Conservation (phyloP, 2,113 vertebrate species). For the Dicrurus megarhynchus region DNA sequence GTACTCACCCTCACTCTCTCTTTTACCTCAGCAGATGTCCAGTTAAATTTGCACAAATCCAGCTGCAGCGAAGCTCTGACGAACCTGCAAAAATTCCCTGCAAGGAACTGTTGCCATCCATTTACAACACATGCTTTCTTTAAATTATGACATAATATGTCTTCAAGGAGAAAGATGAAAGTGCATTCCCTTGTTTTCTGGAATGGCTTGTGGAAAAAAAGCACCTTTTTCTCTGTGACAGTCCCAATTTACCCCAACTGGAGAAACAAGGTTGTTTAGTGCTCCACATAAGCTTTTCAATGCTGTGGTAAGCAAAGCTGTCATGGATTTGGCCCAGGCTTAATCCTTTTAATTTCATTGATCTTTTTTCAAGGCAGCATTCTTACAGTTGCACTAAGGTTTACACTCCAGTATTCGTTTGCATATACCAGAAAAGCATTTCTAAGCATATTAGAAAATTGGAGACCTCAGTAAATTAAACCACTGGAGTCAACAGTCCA, state of each 20-base stretch:
- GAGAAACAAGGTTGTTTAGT: conserved; percentile 18
- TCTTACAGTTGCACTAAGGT: conserved; percentile 27
- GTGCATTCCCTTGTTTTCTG: neutral
- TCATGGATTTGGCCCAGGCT: conserved; percentile 1
- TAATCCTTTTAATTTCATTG: conserved; percentile 68
- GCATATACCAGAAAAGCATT: conserved; percentile 52
- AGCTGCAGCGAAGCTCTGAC: neutral
- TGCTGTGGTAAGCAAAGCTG: conserved; percentile 58
- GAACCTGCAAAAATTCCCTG: neutral
- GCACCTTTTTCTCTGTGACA: neutral
- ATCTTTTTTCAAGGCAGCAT: conserved; percentile 59
- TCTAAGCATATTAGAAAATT: conserved; percentile 58
- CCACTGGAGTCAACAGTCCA: conserved; percentile 54
- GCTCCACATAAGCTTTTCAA: conserved; percentile 7
- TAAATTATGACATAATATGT: neutral
- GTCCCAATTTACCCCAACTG: neutral
- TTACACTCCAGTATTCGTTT: neutral
- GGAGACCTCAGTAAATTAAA: conserved; percentile 48
- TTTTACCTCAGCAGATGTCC: neutral
- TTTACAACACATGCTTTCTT: neutral
- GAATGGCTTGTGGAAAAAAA: neutral
- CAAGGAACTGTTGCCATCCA: neutral
- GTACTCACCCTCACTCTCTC: neutral
- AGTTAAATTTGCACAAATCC: neutral
- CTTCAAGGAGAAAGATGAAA: neutral